These are phyloP conservation scores for Steinernema hermaphroditum DNA, from an alignment of 2,888 invertebrate genomes.

Conservation along the genomic window DNA sequence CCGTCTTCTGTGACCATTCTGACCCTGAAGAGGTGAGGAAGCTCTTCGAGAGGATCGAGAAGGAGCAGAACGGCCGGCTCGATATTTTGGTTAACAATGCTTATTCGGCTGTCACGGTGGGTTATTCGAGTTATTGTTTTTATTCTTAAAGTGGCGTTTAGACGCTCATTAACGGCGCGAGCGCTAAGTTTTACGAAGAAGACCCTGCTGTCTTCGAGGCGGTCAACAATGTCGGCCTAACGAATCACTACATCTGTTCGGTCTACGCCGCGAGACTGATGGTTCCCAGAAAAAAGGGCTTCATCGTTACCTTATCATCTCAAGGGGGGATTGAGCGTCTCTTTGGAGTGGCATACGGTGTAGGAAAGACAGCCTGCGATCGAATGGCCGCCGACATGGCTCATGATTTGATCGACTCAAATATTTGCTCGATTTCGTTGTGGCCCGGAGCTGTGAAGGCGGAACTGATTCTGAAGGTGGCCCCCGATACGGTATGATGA, in stretches of 20 bases:
- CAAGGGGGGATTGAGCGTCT: slow-evolving; percentile 66
- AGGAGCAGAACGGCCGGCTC: slow-evolving; percentile 66
- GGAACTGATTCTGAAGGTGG: slow-evolving; percentile 58
- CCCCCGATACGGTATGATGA: background rate
- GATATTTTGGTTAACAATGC: slow-evolving; percentile 68
- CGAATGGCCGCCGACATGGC: slow-evolving; percentile 68
- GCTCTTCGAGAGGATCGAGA: slow-evolving; percentile 64
- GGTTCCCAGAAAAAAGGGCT: slow-evolving; percentile 63
- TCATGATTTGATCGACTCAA: slow-evolving; percentile 64
- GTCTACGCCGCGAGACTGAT: slow-evolving; percentile 67
- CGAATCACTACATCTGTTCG: slow-evolving; percentile 67
- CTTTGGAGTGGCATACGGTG: slow-evolving; percentile 67
- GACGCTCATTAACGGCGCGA: slow-evolving; percentile 51
- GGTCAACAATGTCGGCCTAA: slow-evolving; percentile 67
- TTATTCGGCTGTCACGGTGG: slow-evolving; percentile 53
- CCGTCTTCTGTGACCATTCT: slow-evolving; percentile 67
- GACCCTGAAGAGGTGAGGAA: slow-evolving; percentile 64
- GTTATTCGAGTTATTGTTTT: too few relatives aligned
- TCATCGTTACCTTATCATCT: slow-evolving; percentile 67
- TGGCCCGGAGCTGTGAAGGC: slow-evolving; percentile 70
- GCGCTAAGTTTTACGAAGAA: slow-evolving; percentile 67
- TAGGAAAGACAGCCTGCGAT: slow-evolving; percentile 68
- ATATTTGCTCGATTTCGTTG: slow-evolving; percentile 67
- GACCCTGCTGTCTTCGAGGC: slow-evolving; percentile 67
- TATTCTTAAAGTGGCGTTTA: too few relatives aligned